Evolutionary conservation across 2,797 vertebrate genomes (phyloP).

Genomic region (Argyrosomus regius): DNA sequence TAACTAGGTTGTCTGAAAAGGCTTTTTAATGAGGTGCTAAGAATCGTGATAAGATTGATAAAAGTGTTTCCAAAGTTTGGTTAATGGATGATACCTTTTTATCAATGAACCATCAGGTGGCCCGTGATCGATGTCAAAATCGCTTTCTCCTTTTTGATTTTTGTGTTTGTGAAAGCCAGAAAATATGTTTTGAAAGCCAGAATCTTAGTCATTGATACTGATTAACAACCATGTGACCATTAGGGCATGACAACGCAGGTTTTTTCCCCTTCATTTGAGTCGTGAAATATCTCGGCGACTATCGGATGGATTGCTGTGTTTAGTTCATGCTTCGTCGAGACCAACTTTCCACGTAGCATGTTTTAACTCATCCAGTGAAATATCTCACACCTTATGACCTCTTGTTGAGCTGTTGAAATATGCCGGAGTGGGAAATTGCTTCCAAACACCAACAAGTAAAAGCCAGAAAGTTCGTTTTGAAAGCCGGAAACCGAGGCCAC

Average conservation of each 20-base stretch:
- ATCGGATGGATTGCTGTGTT: slow-evolving; percentile 8
- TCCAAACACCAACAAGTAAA: slow-evolving; percentile 12
- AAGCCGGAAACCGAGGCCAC: neutral
- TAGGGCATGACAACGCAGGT: too few relatives aligned
- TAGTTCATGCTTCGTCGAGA: neutral
- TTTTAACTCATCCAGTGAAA: neutral
- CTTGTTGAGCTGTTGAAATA: slow-evolving; percentile 1
- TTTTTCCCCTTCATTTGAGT: neutral
- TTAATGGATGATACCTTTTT: neutral
- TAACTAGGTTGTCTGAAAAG: slow-evolving; percentile 23
- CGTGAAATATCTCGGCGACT: slow-evolving; percentile 1
- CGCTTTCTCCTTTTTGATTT: neutral
- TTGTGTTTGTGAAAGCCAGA: neutral
- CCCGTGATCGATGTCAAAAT: neutral
- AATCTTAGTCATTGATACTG: slow-evolving; percentile 1
- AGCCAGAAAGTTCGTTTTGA: neutral
- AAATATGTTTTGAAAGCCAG: slow-evolving; percentile 5
- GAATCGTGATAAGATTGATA: slow-evolving; percentile 4
- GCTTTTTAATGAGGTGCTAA: slow-evolving; percentile 55
- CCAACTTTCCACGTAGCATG: neutral
- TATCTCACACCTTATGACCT: neutral
- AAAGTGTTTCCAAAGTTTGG: neutral
- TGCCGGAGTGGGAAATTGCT: slow-evolving; percentile 33
- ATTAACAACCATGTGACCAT: slow-evolving; percentile 8
- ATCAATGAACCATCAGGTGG: neutral